These are phyloP conservation scores for Synanthedon formicaeformis DNA, from an alignment of 2,888 invertebrate species.

Conservation along the genomic window DNA sequence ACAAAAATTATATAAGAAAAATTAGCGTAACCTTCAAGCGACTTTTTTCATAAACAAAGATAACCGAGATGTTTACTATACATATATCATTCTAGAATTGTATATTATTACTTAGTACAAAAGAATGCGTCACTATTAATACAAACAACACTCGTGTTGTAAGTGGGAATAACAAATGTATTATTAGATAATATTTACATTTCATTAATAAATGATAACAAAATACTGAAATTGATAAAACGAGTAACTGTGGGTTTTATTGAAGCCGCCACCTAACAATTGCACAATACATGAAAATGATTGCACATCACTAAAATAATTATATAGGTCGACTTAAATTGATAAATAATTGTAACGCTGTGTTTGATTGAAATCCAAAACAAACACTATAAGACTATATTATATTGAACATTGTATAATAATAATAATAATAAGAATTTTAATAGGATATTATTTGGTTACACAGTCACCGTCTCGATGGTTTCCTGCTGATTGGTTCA, in stretches of 20 bases:
- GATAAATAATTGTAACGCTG: background rate
- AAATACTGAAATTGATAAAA: conserved; percentile 42
- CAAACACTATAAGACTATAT: too few relatives aligned
- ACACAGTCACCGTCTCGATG: conserved; percentile 9
- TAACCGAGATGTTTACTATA: background rate
- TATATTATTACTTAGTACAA: conserved; percentile 12
- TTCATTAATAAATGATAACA: conserved; percentile 25
- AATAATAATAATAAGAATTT: conserved; percentile 1
- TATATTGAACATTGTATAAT: background rate
- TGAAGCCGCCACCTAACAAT: conserved; percentile 28
- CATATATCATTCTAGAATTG: conserved; percentile 17
- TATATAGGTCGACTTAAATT: background rate
- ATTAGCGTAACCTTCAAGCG: background rate
- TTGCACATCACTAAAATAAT: background rate
- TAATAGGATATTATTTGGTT: background rate
- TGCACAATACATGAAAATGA: conserved; percentile 26
- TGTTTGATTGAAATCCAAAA: background rate
- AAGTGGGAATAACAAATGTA: conserved; percentile 18
- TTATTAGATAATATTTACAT: conserved; percentile 21
- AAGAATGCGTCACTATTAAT: conserved; percentile 31
- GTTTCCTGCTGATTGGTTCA: conserved; percentile 19
- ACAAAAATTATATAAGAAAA: background rate
- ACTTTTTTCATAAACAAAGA: background rate
- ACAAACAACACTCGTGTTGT: conserved; percentile 26
- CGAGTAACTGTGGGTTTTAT: conserved; percentile 21